These are phyloP conservation scores for Microplitis mediator DNA, from an alignment of 1,140 invertebrate genomes.

Conservation along the genomic window DNA sequence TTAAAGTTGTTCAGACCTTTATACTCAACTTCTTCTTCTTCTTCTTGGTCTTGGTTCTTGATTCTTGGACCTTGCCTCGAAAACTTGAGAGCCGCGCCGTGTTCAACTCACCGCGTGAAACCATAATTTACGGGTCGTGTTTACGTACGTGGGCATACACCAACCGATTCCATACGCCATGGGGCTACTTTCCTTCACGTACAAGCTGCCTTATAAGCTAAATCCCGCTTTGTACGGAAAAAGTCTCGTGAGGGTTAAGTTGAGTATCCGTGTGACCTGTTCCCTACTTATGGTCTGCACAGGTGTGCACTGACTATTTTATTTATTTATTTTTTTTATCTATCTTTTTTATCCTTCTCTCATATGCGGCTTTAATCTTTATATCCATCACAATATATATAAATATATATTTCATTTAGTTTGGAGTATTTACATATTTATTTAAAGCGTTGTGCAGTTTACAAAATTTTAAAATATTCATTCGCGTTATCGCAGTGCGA, in stretches of 20 bases:
- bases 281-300: conserved; percentile 9
- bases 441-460: no score
- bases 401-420: neutral
- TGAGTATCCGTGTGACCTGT: neutral
- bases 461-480: no score
- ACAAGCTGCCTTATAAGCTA: conserved; percentile 26
- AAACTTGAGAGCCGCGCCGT: conserved; percentile 5
- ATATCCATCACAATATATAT: neutral
- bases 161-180: conserved; percentile 1
- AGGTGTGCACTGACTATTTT: conserved; percentile 6
- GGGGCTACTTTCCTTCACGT: conserved; percentile 14
- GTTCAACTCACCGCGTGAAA: conserved; percentile 27
- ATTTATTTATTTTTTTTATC: neutral
- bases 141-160: conserved; percentile 28
- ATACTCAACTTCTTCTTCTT: neutral
- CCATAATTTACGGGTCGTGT: conserved; percentile 30
- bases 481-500: no score
- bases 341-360: neutral
- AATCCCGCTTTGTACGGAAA: conserved; percentile 8
- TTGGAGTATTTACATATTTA: no score
- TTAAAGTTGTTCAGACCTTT: neutral
- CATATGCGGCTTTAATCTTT: neutral
- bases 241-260: conserved; percentile 1
- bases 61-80: neutral
- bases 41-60: neutral